Conservation (phyloP, 1,140 invertebrate species). For the Steinernema feltiae region DNA sequence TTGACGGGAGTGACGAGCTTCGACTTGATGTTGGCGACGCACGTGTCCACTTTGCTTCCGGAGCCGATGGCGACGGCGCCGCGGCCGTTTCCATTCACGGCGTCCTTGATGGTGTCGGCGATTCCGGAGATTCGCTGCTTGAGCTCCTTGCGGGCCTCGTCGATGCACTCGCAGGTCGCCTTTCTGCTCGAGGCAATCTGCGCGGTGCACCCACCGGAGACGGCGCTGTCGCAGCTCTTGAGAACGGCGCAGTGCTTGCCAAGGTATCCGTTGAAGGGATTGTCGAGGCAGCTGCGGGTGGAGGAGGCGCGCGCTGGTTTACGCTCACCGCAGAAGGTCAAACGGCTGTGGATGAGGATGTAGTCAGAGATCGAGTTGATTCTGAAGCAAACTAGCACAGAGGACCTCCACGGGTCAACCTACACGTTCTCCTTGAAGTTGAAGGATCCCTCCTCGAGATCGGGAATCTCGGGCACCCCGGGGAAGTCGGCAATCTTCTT, state of each 20-base stretch:
- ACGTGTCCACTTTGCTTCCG: slow-evolving; percentile 49
- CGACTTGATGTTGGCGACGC: slow-evolving; percentile 54
- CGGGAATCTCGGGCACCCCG: slow-evolving; percentile 54
- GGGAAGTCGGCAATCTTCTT: slow-evolving; percentile 50
- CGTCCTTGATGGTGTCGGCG: slow-evolving; percentile 52
- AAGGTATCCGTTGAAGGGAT: slow-evolving; percentile 51
- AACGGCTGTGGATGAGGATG: slow-evolving; percentile 53
- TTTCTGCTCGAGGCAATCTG: slow-evolving; percentile 38
- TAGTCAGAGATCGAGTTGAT: slow-evolving; percentile 57
- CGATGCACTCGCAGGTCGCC: slow-evolving; percentile 54
- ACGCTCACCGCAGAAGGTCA: slow-evolving; percentile 56
- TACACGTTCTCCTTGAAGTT: slow-evolving; percentile 51
- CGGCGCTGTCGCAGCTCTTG: slow-evolving; percentile 41
- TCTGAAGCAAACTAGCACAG: slow-evolving; percentile 29
- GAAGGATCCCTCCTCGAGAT: slow-evolving; percentile 55
- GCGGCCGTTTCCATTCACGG: slow-evolving; percentile 27
- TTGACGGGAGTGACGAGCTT: slow-evolving; percentile 57
- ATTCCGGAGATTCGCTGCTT: slow-evolving; percentile 53
- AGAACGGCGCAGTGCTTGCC: slow-evolving; percentile 44
- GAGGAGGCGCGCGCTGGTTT: slow-evolving; percentile 50
- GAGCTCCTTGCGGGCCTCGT: slow-evolving; percentile 52
- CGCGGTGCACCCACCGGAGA: slow-evolving; percentile 29
- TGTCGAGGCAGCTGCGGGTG: slow-evolving; percentile 45
- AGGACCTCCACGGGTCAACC: slow-evolving; percentile 23
- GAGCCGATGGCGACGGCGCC: slow-evolving; percentile 41